A percentile compares a stretch with the other conserved stretches of the same genome.
Conservation (phyloP, 2,113 vertebrate species). For the Nymphicus hollandicus region DNA sequence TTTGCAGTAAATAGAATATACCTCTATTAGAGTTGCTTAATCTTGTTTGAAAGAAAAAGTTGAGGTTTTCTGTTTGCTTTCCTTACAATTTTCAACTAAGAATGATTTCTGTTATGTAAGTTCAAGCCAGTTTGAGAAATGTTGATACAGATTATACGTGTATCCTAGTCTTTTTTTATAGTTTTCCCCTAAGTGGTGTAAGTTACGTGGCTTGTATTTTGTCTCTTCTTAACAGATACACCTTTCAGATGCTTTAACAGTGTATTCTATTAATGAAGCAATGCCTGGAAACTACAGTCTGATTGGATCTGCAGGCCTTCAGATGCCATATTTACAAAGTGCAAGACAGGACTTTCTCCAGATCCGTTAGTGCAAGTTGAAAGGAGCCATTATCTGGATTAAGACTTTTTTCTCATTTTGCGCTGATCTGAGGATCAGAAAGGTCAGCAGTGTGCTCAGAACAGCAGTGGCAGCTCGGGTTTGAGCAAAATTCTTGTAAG, state of each 20-base stretch:
- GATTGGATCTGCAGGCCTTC: accelerated
- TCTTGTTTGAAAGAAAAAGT: neutral
- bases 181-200: neutral
- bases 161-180: neutral
- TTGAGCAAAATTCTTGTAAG: neutral
- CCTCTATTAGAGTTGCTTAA: neutral
- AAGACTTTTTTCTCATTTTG: neutral
- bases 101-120: neutral
- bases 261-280: neutral
- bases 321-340: neutral
- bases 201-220: neutral
- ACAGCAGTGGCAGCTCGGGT: neutral
- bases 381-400: neutral
- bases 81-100: neutral
- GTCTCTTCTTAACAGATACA: neutral
- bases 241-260: neutral
- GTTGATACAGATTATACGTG: neutral
- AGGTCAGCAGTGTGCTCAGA: accelerated
- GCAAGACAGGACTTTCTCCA: neutral
- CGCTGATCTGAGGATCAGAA: neutral
- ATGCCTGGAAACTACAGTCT: neutral
- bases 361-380: neutral
- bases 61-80: neutral
- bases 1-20: neutral
- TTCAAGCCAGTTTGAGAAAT: neutral